These are phyloP conservation scores for Eulacestoma nigropectus DNA, from an alignment of 2,113 vertebrate genomes.

Conservation along the genomic window DNA sequence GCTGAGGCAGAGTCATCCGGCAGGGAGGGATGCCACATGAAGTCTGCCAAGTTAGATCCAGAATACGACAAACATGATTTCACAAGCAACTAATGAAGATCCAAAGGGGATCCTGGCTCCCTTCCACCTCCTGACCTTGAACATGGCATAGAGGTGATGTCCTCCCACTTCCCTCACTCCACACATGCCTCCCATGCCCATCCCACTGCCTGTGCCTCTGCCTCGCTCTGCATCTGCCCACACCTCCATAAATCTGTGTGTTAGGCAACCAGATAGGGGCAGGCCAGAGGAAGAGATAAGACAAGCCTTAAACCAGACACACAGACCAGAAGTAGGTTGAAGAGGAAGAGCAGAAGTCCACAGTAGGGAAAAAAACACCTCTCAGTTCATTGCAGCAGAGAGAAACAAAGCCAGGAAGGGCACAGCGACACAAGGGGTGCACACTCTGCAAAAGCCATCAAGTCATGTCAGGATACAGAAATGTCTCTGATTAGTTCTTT, in stretches of 20 bases:
- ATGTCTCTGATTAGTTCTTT: not conserved
- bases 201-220: not conserved
- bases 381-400: not conserved
- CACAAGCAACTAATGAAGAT: not conserved
- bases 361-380: not conserved
- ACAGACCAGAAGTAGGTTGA: not conserved
- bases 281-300: not conserved
- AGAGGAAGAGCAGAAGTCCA: not conserved
- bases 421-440: not conserved
- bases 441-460: not conserved
- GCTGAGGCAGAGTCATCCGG: not conserved
- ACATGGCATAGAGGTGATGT: accelerated
- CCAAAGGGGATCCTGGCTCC: not conserved
- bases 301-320: not conserved
- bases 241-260: not conserved
- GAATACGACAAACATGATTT: not conserved
- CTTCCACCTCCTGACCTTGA: not conserved
- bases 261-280: not conserved
- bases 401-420: not conserved
- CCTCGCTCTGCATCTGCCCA: not conserved
- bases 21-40: not conserved
- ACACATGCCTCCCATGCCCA: accelerated
- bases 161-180: not conserved
- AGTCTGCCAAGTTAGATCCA: not conserved
- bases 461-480: not conserved